Percentiles rank a stretch among this genome's conserved stretches.
phyloP scores from a whole-genome alignment of 2,888 invertebrate genomes.

The Marasmarcha lunaedactyla region DNA sequence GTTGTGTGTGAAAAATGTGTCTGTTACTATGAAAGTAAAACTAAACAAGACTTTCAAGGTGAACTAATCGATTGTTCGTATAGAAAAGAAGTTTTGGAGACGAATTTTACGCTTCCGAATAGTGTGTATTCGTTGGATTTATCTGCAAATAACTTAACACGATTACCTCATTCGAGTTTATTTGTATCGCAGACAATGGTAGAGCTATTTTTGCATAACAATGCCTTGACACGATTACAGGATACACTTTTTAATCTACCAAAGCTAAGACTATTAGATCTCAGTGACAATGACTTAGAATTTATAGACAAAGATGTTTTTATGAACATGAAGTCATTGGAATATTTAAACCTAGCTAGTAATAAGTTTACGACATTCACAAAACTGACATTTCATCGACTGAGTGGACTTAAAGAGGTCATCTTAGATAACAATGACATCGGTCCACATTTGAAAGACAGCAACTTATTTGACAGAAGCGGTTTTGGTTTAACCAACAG shows the following conservation, averaged over 20 bases:
- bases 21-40: conserved; percentile 25
- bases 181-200: conserved; percentile 31
- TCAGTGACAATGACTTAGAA: conserved; percentile 45
- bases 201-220: conserved; percentile 35
- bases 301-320: conserved; percentile 44
- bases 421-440: conserved; percentile 54
- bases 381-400: conserved; percentile 41
- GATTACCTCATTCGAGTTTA: conserved; percentile 23
- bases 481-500: conserved; percentile 45
- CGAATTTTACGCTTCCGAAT: conserved; percentile 29
- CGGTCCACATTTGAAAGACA: conserved; percentile 32
- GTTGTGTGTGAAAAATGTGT: conserved; percentile 35
- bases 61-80: conserved; percentile 41
- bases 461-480: conserved; percentile 42
- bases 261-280: conserved; percentile 40
- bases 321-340: conserved; percentile 36
- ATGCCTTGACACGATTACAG: conserved; percentile 33
- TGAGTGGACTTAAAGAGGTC: conserved; percentile 44
- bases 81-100: conserved; percentile 19
- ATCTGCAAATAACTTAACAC: conserved; percentile 38
- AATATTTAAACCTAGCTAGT: conserved; percentile 49
- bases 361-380: conserved; percentile 48
- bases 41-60: conserved; percentile 29
- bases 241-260: conserved; percentile 34
- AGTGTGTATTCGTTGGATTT: conserved; percentile 36